These are phyloP conservation scores for Dryocosmus kuriphilus DNA, from an alignment of 2,888 invertebrate species.

Conservation along the genomic window DNA sequence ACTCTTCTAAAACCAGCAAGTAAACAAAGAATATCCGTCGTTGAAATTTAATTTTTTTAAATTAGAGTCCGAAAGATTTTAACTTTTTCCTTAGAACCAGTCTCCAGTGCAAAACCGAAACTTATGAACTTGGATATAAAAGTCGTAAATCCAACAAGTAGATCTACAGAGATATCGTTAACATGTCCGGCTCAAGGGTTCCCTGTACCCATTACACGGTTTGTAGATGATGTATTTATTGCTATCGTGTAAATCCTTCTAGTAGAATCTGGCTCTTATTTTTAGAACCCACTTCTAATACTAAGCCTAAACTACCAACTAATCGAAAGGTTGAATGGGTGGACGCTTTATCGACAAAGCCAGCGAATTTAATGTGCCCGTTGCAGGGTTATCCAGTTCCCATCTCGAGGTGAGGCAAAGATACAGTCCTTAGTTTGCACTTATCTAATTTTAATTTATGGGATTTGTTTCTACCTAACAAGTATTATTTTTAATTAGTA, in stretches of 20 bases:
- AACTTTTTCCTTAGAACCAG: conserved; percentile 80
- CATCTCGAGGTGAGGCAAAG: conserved; percentile 69
- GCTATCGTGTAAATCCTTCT: neutral
- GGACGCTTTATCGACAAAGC: conserved; percentile 61
- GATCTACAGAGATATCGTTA: conserved; percentile 70
- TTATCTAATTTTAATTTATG: neutral
- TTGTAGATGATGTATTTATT: conserved; percentile 60
- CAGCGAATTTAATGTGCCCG: conserved; percentile 82
- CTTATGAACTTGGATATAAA: conserved; percentile 80
- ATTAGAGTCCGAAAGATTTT: neutral
- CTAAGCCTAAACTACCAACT: conserved; percentile 74
- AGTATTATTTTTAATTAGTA: neutral
- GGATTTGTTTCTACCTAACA: neutral
- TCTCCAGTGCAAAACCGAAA: conserved; percentile 85
- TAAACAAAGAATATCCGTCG: neutral
- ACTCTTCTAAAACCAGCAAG: neutral
- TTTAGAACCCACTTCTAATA: conserved; percentile 76
- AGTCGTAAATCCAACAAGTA: conserved; percentile 72
- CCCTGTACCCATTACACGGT: conserved; percentile 77
- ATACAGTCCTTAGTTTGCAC: neutral
- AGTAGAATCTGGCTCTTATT: conserved; percentile 68
- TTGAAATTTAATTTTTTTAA: neutral
- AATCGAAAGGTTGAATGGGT: conserved; percentile 75
- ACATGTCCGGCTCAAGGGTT: conserved; percentile 81
- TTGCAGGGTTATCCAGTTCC: conserved; percentile 87